Base-by-base conservation (phyloP, 1,140 invertebrate genomes). In the Antheraea pernyi region DNA sequence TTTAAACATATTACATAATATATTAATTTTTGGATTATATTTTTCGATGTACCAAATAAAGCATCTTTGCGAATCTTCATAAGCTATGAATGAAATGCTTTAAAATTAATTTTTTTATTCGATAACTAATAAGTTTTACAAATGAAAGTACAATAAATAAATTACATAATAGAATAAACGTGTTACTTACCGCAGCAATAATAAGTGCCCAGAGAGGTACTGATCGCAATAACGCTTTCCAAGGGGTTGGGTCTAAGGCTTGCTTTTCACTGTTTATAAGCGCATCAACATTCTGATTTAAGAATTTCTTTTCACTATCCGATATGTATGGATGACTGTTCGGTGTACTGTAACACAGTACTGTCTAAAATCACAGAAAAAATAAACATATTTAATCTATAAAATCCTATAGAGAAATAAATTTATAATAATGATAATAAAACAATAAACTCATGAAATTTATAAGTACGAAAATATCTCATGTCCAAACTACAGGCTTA, bases 201-300 rank as follows among this genome's bases (percentile, higher is more conserved):
- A 94, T 86, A 10, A 94, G 75, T 6, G 95, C 95, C 95, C 95
- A 96, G 3, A 97, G 93, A 8, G 96, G 95, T 7, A 93, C 81
- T 19, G 95, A 96, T 19, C 93, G 94, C 0, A 96, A 76, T 59
- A 97, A 94, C 1, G 91, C 82, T 59, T 90, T 87, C 95, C 96
- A 96, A 5, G 96, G 96, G 11, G 93, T 90, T 1, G 91, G 86
- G 46, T 90, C 87, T 19, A 91, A 48, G 7, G 80, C 37, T 62
- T 86, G 77, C 30, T 84, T 73, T 42, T 85, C 79, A 18, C 73
- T 86, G 18, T 82, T 78, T 18, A 82, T 85, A 36, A 91, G 69
- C 0, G 89, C 77, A 9, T 84, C 83, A 0, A 91, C 83, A 39
- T 89, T 91, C 75, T 89, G 84, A 22, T 92, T 88, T 19, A 96